phyloP scores from a whole-genome alignment of 2,888 invertebrate species.

The Girardia tigrina region DNA sequence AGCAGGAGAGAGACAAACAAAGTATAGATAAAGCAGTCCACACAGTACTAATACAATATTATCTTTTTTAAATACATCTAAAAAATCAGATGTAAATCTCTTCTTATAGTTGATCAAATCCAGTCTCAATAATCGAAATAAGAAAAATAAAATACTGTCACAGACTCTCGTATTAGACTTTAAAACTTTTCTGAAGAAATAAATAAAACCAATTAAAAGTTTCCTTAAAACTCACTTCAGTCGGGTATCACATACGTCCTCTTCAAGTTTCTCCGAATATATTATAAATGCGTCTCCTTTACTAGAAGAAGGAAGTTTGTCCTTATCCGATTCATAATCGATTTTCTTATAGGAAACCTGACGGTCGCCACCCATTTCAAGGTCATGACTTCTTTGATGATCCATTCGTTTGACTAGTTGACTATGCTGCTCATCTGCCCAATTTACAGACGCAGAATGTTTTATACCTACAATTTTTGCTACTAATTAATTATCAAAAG shows the following conservation, averaged over 20 bases:
- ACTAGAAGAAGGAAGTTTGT: neutral
- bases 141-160: neutral
- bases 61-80: neutral
- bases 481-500: too few relatives aligned
- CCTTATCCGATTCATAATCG: neutral
- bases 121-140: neutral
- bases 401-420: neutral
- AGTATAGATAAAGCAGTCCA: slow-evolving; percentile 4
- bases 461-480: neutral
- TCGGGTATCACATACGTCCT: neutral
- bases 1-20: slow-evolving; percentile 12
- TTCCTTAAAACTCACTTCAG: neutral
- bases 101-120: neutral
- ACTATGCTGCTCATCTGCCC: neutral
- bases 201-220: too few relatives aligned
- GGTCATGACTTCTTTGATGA: neutral
- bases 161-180: neutral
- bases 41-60: neutral
- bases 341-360: neutral
- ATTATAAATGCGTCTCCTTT: neutral
- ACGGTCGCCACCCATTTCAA: neutral
- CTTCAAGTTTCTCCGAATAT: neutral
- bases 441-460: neutral
- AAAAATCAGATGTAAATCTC: neutral
- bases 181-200: neutral